These are phyloP conservation scores for Leucania comma DNA, from an alignment of 2,888 invertebrate genomes.

Conservation along the genomic window DNA sequence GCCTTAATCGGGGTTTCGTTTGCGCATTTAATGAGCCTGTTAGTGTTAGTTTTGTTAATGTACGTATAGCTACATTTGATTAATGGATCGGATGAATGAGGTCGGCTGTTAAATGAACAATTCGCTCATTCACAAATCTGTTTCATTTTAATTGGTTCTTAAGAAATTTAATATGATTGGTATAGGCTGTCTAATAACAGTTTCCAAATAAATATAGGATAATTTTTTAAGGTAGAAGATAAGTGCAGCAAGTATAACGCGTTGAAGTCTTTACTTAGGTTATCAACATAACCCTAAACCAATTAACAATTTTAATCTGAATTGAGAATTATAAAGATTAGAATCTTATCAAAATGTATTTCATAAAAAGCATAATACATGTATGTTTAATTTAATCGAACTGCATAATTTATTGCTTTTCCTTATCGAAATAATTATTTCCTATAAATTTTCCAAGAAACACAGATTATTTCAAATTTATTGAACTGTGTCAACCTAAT, in stretches of 20 bases:
- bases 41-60: slow-evolving; percentile 63
- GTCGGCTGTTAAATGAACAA: slow-evolving; percentile 62
- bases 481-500: neutral
- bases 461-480: neutral
- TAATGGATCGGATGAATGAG: slow-evolving; percentile 63
- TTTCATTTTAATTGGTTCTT: slow-evolving; percentile 55
- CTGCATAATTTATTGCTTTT: neutral
- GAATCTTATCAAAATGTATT: neutral
- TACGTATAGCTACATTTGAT: slow-evolving; percentile 54
- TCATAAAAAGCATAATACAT: neutral
- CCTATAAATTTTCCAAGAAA: neutral
- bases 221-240: neutral
- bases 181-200: slow-evolving; percentile 19
- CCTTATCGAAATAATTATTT: neutral
- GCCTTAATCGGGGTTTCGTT: slow-evolving; percentile 65
- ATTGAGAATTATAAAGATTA: neutral
- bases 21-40: slow-evolving; percentile 69
- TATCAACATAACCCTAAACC: slow-evolving; percentile 21
- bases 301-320: neutral
- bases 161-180: slow-evolving; percentile 38
- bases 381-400: neutral
- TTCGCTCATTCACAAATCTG: slow-evolving; percentile 53
- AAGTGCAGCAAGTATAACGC: slow-evolving; percentile 56
- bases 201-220: slow-evolving; percentile 12
- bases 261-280: slow-evolving; percentile 75